These are phyloP conservation scores for Apis mellifera DNA, from an alignment of 1,140 invertebrate genomes.

Conservation along the genomic window DNA sequence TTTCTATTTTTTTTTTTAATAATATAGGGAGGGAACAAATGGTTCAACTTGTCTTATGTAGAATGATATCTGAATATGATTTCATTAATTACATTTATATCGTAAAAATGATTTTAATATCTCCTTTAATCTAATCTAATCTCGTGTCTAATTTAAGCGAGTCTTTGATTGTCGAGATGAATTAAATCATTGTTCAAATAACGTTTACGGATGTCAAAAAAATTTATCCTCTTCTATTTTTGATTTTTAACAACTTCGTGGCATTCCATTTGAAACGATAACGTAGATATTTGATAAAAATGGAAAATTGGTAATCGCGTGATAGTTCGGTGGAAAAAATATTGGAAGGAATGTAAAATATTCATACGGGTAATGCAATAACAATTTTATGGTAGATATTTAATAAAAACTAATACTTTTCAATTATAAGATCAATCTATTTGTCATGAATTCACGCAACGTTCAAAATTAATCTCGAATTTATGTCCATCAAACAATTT, in stretches of 20 bases:
- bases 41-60: too few relatives aligned
- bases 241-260: conserved; percentile 34
- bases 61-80: too few relatives aligned
- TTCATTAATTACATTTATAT: not conserved
- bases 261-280: conserved; percentile 25
- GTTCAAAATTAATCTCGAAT: not conserved
- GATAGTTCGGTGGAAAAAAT: not conserved
- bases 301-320: not conserved
- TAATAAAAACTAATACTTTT: not conserved
- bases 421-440: not conserved
- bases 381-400: not conserved
- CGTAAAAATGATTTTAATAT: not conserved
- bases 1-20: too few relatives aligned
- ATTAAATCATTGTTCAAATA: not conserved
- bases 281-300: conserved; percentile 13
- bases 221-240: conserved; percentile 36
- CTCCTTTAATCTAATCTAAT: not conserved
- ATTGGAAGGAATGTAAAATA: not conserved
- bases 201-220: not conserved
- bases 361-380: not conserved
- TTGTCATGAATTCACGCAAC: not conserved
- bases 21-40: too few relatives aligned
- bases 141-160: not conserved
- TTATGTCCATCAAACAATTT: not conserved
- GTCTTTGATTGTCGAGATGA: not conserved